Conservation (phyloP, 2,797 vertebrate genomes). For the Pseudochromis fuscus region DNA sequence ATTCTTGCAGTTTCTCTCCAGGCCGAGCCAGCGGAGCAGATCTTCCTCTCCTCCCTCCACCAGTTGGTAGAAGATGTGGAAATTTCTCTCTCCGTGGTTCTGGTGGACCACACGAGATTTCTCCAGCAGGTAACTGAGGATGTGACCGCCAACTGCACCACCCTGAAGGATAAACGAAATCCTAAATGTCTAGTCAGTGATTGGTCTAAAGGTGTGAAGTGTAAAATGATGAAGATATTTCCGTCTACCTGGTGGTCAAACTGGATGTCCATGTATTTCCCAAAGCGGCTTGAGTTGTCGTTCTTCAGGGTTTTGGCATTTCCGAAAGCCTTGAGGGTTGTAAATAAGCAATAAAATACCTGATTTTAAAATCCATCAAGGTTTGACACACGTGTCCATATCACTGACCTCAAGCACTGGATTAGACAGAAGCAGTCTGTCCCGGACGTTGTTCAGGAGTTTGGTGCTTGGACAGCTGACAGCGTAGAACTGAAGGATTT, state of each 20-base stretch:
- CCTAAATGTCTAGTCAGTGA: background rate
- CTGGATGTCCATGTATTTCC: slow-evolving; percentile 99
- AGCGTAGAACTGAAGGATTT: slow-evolving; percentile 94
- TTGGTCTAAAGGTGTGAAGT: background rate
- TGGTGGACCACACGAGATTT: slow-evolving; percentile 96
- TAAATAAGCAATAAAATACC: background rate
- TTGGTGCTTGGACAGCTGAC: slow-evolving; percentile 92
- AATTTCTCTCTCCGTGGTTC: slow-evolving; percentile 95
- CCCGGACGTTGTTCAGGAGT: slow-evolving; percentile 90
- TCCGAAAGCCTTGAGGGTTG: slow-evolving; percentile 90
- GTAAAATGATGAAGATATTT: background rate
- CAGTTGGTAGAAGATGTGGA: slow-evolving; percentile 97
- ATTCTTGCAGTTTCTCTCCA: slow-evolving; percentile 89
- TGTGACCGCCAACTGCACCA: slow-evolving; percentile 93
- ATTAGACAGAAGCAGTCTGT: slow-evolving; percentile 92
- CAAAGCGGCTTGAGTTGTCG: slow-evolving; percentile 96
- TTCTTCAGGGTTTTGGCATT: slow-evolving; percentile 96
- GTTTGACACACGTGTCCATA: background rate
- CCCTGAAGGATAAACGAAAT: slow-evolving; percentile 81
- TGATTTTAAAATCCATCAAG: background rate
- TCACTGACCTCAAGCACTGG: slow-evolving; percentile 93
- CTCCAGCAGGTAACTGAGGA: slow-evolving; percentile 95
- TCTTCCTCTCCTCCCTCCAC: slow-evolving; percentile 92
- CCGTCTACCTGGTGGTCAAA: slow-evolving; percentile 93
- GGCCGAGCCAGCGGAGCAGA: slow-evolving; percentile 90